Base-by-base conservation (phyloP, 2,888 invertebrate genomes). In the Sinopyrophorus schimmeli region DNA sequence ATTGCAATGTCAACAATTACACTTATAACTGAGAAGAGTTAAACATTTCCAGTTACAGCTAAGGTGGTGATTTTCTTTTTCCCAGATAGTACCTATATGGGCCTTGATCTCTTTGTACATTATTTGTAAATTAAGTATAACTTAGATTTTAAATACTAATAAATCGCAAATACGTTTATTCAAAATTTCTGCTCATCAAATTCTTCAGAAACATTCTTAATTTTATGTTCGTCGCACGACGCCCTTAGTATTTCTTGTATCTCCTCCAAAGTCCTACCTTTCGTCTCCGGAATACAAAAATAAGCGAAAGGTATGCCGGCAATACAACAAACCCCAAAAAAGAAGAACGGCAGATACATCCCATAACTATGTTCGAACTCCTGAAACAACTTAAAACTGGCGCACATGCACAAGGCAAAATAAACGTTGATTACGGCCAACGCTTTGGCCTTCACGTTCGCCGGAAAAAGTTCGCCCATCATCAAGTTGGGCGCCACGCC, bases 201-300 rank as follows among this genome's bases (percentile, higher is more conserved):
- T 28, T 28, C 15, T 6, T 28, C 28, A n/a, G 28, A 1, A 3
- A n/a, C 15, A 14, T 28, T 2, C 12, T 28, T 28, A 14, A 9
- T 14, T 3, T 15, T 28, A 21, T 16, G 15, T 9, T n/a, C 9
- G 7, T 32, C 27, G 5, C 12, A n/a, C 2, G 7, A 18, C 11
- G 10, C 24, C 23, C 52, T 54, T 42, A 66, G 44, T 31, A 61
- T 54, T 40, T 61, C 58, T 44, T 68, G 66, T 16, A 68, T 68
- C 21, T 56, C 58, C 43, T 66, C 65, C 20, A 69, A 48, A n/a
- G 60, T 59, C 40, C 63, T 62, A 3, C 63, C 65, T 49, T 61
- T 65, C 1, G 69, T 69, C 56, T 71, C 70, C 3, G 67, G 67
- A 26, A 71, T 50, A 30, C 59, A 51, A 39, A 60, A 67, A 30